Base-by-base conservation (phyloP, 2,113 vertebrate species). In the Nannobrachium achirus region DNA sequence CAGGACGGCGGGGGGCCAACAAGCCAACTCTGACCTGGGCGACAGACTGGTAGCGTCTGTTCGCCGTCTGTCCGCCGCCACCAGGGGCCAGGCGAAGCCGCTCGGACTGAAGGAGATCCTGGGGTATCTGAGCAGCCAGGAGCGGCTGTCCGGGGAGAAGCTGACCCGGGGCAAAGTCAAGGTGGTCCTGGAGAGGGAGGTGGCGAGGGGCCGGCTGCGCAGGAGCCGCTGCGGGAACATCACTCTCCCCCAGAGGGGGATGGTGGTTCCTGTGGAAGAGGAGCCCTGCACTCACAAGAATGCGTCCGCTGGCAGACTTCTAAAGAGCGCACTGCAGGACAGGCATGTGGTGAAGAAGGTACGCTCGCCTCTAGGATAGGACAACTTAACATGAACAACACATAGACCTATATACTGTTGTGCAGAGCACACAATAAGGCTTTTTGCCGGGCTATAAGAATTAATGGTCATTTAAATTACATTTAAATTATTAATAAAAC, bases 151-250 rank as follows among this genome's bases (percentile, higher is more conserved):
- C 11, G 88, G 85, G 67, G 90, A 92, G 67, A 92, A 89, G 65
- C 89, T 95, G 67, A 94, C 94, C 71, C 91, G 93, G 59, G 92
- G 93, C 87, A 93, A 92, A 85, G 93, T 94, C 80, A 93, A 92
- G 82, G 93, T 90, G 80, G 90, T 94, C 40, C 87, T 94, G 81
- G 93, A 94, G 60, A 87, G 92, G 49, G 94, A 94, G 86, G 93
- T 93, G 79, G 91, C 82, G 51, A 83, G 86, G 51, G 93, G 92
- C 79, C 82, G 93, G 73, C 89, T 92, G 71, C 91, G 94, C 83
- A 92, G 91, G 90, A 94, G 92, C 64, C 93, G 94, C 75, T 90
- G 94, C 82, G 92, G 92, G 85, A 91, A 91, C 91, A 92, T 93
- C 44, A 89, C 92, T 71, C 89, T 92, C 20, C 90, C 93, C 68